Base-by-base conservation (phyloP, 2,888 invertebrate species). In the Amaurobius ferox region DNA sequence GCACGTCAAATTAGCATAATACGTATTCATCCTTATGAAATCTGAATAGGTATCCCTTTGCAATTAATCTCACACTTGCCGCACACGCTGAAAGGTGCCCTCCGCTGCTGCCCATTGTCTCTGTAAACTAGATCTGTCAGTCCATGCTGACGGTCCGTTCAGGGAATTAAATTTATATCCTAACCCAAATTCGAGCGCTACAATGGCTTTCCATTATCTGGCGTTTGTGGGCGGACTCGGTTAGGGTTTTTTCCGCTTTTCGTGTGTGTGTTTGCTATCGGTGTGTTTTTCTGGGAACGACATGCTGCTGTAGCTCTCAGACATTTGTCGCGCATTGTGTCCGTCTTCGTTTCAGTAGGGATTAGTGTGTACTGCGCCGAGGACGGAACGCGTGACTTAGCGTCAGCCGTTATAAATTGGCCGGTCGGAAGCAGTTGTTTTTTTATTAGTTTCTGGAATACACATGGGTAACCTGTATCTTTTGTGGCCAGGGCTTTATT, bases 121-220 rank as follows among this genome's bases (percentile, higher is more conserved):
- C 77, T 68, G 29, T 85, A 85, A 85, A 85, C 83, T 85, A 85
- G 83, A 85, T 85, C 83, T 85, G 83, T 85, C 83, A 85, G 68
- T 72, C 72, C 39, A 40, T 77, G 77, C 72, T 77, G 83, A 67
- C 83, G 83, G 71, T 85, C 71, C 78, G 77, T 78, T 72, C 74
- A 48, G 11, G 44, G 77, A 77, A 66, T 77, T 68, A 85, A 85
- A 85, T 85, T 85, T 85, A 85, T 85, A 71, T 67, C 71, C 70
- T 73, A 83, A 83, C 81, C 81, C 81, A 83, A 83, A 74, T 83
- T 64, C 81, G 70, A 62, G 70, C 23, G 26, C 62, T 76, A 83
- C 81, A 83, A 83, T 83, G 81, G 67, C 70, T 55, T 85, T 85
- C 70, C 66, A 80, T 79, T 79, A 79, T 79, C 29, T 35, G 32